These are phyloP conservation scores for Druon quercuslanigerum DNA, from an alignment of 1,140 invertebrate genomes.

Conservation along the genomic window DNA sequence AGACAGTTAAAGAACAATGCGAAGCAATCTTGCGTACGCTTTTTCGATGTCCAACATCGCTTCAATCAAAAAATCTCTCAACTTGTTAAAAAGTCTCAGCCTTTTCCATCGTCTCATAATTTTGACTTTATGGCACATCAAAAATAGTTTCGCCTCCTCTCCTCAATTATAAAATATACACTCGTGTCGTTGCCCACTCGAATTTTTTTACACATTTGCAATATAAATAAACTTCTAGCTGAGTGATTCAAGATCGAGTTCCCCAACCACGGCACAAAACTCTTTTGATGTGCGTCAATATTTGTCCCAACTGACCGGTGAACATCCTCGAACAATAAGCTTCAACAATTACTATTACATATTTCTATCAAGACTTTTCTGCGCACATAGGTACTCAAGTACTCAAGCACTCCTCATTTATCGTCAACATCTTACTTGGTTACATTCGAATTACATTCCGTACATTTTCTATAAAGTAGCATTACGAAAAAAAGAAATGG, in stretches of 20 bases:
- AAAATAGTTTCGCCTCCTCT: slow-evolving; percentile 20
- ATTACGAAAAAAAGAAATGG: slow-evolving; percentile 49
- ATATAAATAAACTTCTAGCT: slow-evolving; percentile 23
- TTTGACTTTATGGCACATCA: slow-evolving; percentile 31
- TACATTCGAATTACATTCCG: slow-evolving; percentile 8
- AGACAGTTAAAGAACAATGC: slow-evolving; percentile 1
- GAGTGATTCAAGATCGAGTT: slow-evolving; percentile 25
- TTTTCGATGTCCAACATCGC: slow-evolving; percentile 10
- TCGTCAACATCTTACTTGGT: slow-evolving; percentile 7
- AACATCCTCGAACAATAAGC: slow-evolving; percentile 29
- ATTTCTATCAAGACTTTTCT: neutral
- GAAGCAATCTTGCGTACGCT: neutral
- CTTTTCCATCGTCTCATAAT: neutral
- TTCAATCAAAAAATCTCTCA: neutral
- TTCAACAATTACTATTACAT: slow-evolving; percentile 20
- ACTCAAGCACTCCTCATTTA: slow-evolving; percentile 13
- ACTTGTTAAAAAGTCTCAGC: neutral
- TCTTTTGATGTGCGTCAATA: slow-evolving; percentile 29
- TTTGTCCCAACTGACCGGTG: slow-evolving; percentile 24
- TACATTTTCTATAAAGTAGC: neutral
- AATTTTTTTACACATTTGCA: slow-evolving; percentile 4
- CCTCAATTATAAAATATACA: slow-evolving; percentile 14
- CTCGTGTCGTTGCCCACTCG: slow-evolving; percentile 10
- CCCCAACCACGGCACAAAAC: slow-evolving; percentile 23
- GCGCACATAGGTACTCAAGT: slow-evolving; percentile 19